phyloP scores from a whole-genome alignment of 1,140 invertebrate species.

The Aricia agestis region DNA sequence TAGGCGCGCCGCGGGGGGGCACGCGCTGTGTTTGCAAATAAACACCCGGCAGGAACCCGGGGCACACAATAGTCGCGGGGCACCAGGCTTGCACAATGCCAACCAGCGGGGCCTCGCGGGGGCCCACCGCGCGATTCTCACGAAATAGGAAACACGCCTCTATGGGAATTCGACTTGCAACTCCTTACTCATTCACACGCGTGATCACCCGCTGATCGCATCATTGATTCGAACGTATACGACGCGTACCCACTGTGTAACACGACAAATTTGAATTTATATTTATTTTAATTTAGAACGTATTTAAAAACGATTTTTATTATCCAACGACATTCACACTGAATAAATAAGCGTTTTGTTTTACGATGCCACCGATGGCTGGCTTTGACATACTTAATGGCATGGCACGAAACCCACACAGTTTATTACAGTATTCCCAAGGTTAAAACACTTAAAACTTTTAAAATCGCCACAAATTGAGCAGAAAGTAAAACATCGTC shows the following conservation, averaged over 20 bases:
- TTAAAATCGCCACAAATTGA: not conserved
- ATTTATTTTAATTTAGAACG: slow-evolving; percentile 10
- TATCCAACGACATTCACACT: not conserved
- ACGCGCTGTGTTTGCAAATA: slow-evolving; percentile 60
- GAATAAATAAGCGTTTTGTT: slow-evolving; percentile 1
- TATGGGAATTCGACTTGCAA: slow-evolving; percentile 47
- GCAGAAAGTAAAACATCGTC: not conserved
- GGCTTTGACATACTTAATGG: not conserved
- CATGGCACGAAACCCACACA: not conserved
- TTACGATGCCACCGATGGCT: not conserved
- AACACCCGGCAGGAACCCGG: slow-evolving; percentile 53
- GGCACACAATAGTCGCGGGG: slow-evolving; percentile 37
- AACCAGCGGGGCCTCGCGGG: slow-evolving; percentile 50
- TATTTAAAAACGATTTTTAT: slow-evolving; percentile 1
- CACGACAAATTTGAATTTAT: slow-evolving; percentile 16
- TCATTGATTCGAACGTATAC: slow-evolving; percentile 31
- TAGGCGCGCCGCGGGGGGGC: slow-evolving; percentile 42
- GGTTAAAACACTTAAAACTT: not conserved
- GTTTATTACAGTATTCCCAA: not conserved
- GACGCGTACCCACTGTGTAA: slow-evolving; percentile 26
- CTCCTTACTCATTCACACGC: slow-evolving; percentile 36
- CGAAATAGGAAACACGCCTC: slow-evolving; percentile 51
- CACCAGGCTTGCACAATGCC: slow-evolving; percentile 49
- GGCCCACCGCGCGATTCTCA: slow-evolving; percentile 48
- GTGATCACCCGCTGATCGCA: slow-evolving; percentile 37